Evolutionary conservation across 2,113 vertebrate species (phyloP).

Genomic region (Bos indicus): DNA sequence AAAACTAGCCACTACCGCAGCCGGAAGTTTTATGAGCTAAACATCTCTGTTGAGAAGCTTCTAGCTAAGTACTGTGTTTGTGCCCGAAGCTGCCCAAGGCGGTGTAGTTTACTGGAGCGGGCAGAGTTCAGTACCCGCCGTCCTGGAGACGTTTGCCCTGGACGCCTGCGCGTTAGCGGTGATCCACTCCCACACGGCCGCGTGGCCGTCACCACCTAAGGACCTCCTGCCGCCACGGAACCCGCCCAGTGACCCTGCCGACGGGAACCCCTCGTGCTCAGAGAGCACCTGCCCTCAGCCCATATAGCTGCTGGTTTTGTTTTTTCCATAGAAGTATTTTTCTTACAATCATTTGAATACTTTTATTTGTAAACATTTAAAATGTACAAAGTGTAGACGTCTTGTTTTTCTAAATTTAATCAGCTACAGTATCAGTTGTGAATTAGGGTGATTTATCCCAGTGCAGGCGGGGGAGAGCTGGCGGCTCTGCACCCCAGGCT

Average conservation of each 20-base stretch:
- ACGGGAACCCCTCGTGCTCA: accelerated
- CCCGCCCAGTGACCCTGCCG: background rate
- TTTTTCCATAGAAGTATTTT: background rate
- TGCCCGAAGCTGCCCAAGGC: background rate
- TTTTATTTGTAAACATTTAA: constrained; percentile 20
- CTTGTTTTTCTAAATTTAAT: background rate
- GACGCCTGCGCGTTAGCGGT: background rate
- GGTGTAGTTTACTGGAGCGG: background rate
- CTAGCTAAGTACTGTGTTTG: background rate
- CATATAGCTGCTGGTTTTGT: background rate
- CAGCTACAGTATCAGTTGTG: background rate
- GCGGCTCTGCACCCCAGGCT: background rate
- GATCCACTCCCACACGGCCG: background rate
- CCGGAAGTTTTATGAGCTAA: background rate
- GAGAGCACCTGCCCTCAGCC: background rate
- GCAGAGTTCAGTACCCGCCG: background rate
- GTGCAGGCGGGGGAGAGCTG: background rate
- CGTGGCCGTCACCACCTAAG: background rate
- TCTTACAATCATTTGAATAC: background rate
- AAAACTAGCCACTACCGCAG: background rate
- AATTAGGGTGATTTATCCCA: background rate
- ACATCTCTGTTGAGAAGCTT: background rate
- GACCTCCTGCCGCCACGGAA: accelerated
- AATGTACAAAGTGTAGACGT: background rate
- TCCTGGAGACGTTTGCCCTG: background rate